Conservation (phyloP, 2,888 invertebrate species). For the Oscheius myriophilus region DNA sequence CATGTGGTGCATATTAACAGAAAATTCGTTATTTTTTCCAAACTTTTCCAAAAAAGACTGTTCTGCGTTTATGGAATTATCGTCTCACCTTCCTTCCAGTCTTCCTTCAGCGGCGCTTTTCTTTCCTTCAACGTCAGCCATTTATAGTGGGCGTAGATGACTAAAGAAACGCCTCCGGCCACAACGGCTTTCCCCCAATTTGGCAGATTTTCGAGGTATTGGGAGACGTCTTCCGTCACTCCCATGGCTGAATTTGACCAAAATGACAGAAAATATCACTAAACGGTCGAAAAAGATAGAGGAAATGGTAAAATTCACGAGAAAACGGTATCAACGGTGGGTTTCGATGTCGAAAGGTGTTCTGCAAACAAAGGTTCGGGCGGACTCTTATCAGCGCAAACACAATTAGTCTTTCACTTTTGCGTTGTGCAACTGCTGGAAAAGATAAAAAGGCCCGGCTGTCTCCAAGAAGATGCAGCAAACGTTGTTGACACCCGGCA, state of each 20-base stretch:
- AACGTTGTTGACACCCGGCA: too few relatives aligned
- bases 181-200: constrained; percentile 57
- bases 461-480: too few relatives aligned
- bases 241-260: constrained; percentile 8
- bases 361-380: background rate
- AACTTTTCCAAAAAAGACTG: too few relatives aligned
- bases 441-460: too few relatives aligned
- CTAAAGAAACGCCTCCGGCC: constrained; percentile 49
- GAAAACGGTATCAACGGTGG: background rate
- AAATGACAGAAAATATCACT: background rate
- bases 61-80: background rate
- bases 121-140: constrained; percentile 37
- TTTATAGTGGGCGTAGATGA: constrained; percentile 52
- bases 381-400: constrained; percentile 25
- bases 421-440: too few relatives aligned
- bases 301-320: background rate
- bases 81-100: constrained; percentile 46
- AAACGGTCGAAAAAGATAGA: too few relatives aligned
- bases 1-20: too few relatives aligned
- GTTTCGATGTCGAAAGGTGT: background rate
- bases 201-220: constrained; percentile 48
- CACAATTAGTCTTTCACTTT: constrained; percentile 1
- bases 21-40: too few relatives aligned
- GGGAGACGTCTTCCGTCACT: constrained; percentile 31
- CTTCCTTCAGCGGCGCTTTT: constrained; percentile 43